These are phyloP conservation scores for Nipponacmea schrenckii DNA, from an alignment of 2,888 invertebrate species.

Conservation along the genomic window DNA sequence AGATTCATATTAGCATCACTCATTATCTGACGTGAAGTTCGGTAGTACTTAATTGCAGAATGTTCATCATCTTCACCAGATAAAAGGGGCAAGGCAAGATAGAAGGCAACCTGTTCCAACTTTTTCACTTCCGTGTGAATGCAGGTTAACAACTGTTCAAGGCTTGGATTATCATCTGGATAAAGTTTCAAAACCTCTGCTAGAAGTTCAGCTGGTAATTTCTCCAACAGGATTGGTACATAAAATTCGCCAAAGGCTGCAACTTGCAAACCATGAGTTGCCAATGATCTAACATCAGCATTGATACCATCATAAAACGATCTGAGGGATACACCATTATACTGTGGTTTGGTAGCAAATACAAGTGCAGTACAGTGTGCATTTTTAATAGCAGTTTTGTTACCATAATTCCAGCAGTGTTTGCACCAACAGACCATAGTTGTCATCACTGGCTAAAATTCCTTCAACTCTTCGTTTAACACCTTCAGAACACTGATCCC, in stretches of 20 bases:
- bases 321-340: too few relatives aligned
- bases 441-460: not conserved
- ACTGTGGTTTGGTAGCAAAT: too few relatives aligned
- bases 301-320: not conserved
- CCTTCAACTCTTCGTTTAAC: not conserved
- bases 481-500: not conserved
- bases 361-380: not conserved
- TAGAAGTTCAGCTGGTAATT: not conserved
- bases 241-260: not conserved
- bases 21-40: not conserved
- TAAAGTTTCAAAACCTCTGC: not conserved
- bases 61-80: not conserved
- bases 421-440: not conserved
- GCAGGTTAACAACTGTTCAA: too few relatives aligned
- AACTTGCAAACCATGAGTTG: not conserved
- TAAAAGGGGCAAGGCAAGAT: too few relatives aligned
- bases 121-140: too few relatives aligned
- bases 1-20: not conserved
- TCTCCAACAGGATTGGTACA: not conserved
- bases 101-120: too few relatives aligned
- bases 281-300: not conserved
- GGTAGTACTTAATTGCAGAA: not conserved
- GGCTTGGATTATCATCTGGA: not conserved
- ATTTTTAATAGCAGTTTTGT: not conserved
- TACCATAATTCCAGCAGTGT: not conserved